Percentiles rank a stretch among this genome's conserved stretches.
Conservation (phyloP, 2,797 vertebrate species). For the Botia kubotai region DNA sequence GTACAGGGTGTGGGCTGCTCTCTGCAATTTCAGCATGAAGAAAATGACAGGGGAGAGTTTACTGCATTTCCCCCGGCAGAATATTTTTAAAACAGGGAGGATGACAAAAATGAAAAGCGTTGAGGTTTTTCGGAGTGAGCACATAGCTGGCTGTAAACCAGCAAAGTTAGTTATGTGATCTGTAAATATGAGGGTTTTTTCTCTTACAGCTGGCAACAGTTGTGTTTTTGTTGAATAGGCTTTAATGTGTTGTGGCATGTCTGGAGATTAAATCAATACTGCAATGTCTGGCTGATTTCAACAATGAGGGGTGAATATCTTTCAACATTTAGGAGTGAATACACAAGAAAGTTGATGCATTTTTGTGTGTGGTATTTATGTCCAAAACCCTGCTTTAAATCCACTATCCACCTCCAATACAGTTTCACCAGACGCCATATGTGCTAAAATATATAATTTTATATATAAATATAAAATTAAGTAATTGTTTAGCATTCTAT, state of each 20-base stretch:
- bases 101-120: constrained; percentile 50
- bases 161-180: constrained; percentile 1
- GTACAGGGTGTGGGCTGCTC: constrained; percentile 54
- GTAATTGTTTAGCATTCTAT: too few relatives aligned
- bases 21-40: constrained; percentile 46
- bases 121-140: constrained; percentile 14
- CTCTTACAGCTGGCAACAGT: constrained; percentile 20
- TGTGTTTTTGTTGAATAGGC: constrained; percentile 17
- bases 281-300: constrained; percentile 12
- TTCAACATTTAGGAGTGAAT: too few relatives aligned
- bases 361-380: background rate
- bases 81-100: constrained; percentile 55
- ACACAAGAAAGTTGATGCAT: background rate
- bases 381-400: background rate
- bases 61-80: constrained; percentile 48
- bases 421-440: too few relatives aligned
- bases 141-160: constrained; percentile 21
- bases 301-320: background rate
- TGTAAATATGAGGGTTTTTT: constrained; percentile 11
- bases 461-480: too few relatives aligned
- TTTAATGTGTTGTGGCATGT: constrained; percentile 25
- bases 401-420: too few relatives aligned
- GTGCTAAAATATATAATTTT: too few relatives aligned
- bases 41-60: constrained; percentile 59
- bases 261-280: background rate